Conservation (phyloP, 1,140 invertebrate genomes). For the Ceratina calcarata region DNA sequence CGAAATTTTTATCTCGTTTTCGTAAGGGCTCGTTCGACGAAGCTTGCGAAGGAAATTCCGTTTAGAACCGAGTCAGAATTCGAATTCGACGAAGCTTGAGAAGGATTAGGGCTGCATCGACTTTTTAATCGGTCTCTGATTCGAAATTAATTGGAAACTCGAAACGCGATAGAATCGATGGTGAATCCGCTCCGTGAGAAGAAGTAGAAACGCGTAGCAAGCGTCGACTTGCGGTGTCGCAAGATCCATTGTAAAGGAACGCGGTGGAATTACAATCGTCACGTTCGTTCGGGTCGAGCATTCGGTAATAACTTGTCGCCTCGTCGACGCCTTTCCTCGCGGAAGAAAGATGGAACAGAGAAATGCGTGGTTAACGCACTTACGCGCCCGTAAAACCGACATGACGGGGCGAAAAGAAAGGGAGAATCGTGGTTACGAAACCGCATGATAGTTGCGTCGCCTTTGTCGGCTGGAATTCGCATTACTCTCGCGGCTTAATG, state of each 20-base stretch:
- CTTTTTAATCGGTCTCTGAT: neutral
- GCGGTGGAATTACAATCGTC: neutral
- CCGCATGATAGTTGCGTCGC: constrained; percentile 9
- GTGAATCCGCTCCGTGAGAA: too few relatives aligned
- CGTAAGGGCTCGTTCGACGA: neutral
- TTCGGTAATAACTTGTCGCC: constrained; percentile 10
- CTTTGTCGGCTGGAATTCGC: constrained; percentile 20
- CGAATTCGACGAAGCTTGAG: too few relatives aligned
- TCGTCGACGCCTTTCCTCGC: constrained; percentile 6
- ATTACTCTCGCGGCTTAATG: constrained; percentile 15
- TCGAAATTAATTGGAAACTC: too few relatives aligned
- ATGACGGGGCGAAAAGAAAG: neutral
- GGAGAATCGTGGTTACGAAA: constrained; percentile 25
- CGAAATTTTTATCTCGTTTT: constrained; percentile 4
- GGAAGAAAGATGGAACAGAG: neutral
- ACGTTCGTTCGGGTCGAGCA: neutral
- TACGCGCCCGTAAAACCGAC: too few relatives aligned
- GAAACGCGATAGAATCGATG: neutral
- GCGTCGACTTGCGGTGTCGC: neutral
- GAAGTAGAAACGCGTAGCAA: neutral
- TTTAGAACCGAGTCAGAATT: neutral
- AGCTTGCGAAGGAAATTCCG: neutral
- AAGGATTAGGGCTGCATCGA: neutral
- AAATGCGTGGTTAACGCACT: neutral
- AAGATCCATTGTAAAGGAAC: neutral